A percentile compares a stretch with the other conserved stretches of the same genome.
Conservation (phyloP, 37 sponge, comb jelly and placozoan species). For the Crambe crambe region DNA sequence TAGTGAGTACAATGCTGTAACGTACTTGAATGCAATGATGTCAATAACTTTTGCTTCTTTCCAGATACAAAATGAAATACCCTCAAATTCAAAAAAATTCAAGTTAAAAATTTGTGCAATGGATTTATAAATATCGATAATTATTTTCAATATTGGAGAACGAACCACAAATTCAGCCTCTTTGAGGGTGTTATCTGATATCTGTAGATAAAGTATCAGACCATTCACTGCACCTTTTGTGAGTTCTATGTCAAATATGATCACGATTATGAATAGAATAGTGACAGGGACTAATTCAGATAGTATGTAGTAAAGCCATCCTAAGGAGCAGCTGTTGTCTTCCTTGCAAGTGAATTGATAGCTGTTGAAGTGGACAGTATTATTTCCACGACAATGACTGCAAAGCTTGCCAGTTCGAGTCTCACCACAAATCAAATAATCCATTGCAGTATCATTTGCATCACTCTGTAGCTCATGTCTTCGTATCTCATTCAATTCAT, state of each 20-base stretch:
- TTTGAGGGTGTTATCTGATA: background rate
- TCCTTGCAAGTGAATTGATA: background rate
- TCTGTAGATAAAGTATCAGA: conserved; percentile 39
- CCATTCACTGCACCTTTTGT: conserved; percentile 41
- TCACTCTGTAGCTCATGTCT: background rate
- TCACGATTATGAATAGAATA: conserved; percentile 16
- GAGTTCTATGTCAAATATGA: conserved; percentile 37
- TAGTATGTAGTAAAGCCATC: conserved; percentile 30
- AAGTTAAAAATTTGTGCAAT: conserved; percentile 14
- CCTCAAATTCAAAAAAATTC: conserved; percentile 26
- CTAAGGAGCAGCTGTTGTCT: background rate
- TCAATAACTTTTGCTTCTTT: conserved; percentile 28
- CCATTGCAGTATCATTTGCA: background rate
- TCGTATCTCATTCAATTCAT: background rate
- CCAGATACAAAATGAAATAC: conserved; percentile 36
- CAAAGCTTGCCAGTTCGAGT: conserved; percentile 28
- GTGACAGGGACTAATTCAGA: conserved; percentile 43
- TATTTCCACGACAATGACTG: conserved; percentile 10
- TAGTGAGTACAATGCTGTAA: conserved; percentile 30
- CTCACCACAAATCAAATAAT: conserved; percentile 8
- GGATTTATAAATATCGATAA: background rate
- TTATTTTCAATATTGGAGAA: background rate
- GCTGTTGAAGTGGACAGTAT: conserved; percentile 27
- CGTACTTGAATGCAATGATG: conserved; percentile 39
- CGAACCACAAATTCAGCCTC: too few species aligned